These are phyloP conservation scores for Periparus ater DNA, from an alignment of 2,797 vertebrate genomes.

Conservation along the genomic window DNA sequence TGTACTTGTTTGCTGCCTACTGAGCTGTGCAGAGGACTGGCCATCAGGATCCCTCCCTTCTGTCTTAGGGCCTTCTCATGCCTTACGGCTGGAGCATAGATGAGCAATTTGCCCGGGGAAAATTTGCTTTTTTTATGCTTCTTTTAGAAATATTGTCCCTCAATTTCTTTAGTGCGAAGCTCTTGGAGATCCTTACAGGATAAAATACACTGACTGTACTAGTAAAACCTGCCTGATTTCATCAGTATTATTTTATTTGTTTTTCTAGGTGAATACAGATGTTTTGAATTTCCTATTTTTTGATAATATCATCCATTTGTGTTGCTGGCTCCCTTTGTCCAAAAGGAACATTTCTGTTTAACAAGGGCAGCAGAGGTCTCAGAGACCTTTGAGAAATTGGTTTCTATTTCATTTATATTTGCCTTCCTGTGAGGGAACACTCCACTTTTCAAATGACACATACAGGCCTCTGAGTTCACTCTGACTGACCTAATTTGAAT, in stretches of 20 bases:
- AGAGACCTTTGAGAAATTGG: background rate
- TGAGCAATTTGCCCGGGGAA: background rate
- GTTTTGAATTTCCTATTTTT: background rate
- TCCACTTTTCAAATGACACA: background rate
- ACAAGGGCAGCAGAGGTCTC: background rate
- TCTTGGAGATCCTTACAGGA: background rate
- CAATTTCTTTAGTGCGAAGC: background rate
- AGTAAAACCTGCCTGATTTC: background rate
- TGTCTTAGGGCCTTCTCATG: constrained; percentile 13
- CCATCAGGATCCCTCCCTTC: background rate
- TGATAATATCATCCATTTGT: background rate
- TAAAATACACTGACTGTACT: background rate
- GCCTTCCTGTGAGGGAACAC: background rate
- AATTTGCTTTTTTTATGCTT: background rate
- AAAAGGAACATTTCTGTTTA: background rate
- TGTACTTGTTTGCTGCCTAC: background rate
- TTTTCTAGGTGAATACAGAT: background rate
- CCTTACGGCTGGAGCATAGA: background rate
- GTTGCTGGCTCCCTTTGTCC: background rate
- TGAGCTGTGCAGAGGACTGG: background rate
- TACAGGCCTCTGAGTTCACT: background rate
- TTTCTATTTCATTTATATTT: background rate
- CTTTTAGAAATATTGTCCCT: background rate
- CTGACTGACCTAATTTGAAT: constrained; percentile 34
- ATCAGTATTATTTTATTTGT: background rate